Conservation (phyloP, 37 sponge, comb jelly and placozoan genomes). For the Aplysina aerophoba region DNA sequence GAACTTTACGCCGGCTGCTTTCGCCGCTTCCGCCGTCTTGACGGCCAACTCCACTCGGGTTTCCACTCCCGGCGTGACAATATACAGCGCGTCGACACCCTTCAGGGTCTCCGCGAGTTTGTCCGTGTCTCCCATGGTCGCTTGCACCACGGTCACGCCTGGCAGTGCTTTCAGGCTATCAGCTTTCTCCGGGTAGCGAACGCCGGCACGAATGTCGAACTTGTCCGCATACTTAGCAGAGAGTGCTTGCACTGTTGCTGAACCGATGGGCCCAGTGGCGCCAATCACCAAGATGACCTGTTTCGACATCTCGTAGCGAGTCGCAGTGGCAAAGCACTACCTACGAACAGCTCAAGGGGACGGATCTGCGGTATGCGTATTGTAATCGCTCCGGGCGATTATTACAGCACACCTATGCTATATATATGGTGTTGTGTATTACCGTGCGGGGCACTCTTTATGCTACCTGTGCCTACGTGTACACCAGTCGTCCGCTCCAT, state of each 20-base stretch:
- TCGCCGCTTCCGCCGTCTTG: conserved; percentile 50
- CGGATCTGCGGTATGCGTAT: no score
- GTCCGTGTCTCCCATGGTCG: conserved; percentile 50
- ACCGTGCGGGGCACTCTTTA: no score
- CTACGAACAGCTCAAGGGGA: no score
- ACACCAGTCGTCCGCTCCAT: no score
- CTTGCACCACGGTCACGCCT: conserved; percentile 52
- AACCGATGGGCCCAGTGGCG: conserved; percentile 60
- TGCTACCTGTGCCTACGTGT: no score
- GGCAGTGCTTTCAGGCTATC: conserved; percentile 22
- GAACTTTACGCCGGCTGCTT: conserved; percentile 48
- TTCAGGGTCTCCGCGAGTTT: conserved; percentile 27
- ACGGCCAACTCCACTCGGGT: conserved; percentile 36
- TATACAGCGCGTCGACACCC: conserved; percentile 53
- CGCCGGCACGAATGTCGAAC: conserved; percentile 70
- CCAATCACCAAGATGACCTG: conserved; percentile 73
- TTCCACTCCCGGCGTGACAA: conserved; percentile 44
- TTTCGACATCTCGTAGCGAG: conserved; percentile 47
- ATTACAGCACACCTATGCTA: no score
- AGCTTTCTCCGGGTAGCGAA: conserved; percentile 60
- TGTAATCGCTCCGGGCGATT: no score
- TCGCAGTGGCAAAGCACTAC: no score
- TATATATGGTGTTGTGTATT: no score
- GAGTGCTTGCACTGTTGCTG: conserved; percentile 50
- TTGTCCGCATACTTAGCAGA: conserved; percentile 42